Evolutionary conservation across 2,888 invertebrate genomes (phyloP).

Genomic region (Clepsis dumicolana): DNA sequence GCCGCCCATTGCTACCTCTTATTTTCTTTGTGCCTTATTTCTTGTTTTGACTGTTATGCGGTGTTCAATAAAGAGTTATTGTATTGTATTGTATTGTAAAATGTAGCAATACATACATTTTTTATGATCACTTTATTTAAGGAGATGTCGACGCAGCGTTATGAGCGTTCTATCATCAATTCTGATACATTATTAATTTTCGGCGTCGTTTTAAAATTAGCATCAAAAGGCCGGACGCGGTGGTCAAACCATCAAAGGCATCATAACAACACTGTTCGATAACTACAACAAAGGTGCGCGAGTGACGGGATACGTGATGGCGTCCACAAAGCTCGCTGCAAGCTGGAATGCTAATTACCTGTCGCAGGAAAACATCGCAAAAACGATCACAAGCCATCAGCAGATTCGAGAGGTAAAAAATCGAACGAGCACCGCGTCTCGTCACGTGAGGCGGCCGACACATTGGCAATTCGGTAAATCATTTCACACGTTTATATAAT

Average conservation of each 20-base stretch:
- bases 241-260: background rate
- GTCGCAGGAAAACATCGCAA: constrained; percentile 36
- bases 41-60: too few species aligned
- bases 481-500: constrained; percentile 29
- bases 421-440: constrained; percentile 3
- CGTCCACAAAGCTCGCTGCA: constrained; percentile 8
- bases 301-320: constrained; percentile 22
- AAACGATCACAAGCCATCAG: constrained; percentile 12
- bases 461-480: constrained; percentile 10
- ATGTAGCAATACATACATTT: too few species aligned
- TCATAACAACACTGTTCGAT: background rate
- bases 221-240: background rate
- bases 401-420: constrained; percentile 20
- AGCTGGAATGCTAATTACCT: constrained; percentile 35
- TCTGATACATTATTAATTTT: constrained; percentile 1
- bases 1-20: too few species aligned
- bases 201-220: background rate
- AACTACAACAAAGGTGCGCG: background rate
- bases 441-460: background rate
- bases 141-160: too few species aligned
- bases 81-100: too few species aligned
- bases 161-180: too few species aligned
- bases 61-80: too few species aligned
- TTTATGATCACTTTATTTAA: too few species aligned
- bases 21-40: too few species aligned